Conservation (phyloP, 2,888 invertebrate genomes). For the Caenorhabditis uteleia region DNA sequence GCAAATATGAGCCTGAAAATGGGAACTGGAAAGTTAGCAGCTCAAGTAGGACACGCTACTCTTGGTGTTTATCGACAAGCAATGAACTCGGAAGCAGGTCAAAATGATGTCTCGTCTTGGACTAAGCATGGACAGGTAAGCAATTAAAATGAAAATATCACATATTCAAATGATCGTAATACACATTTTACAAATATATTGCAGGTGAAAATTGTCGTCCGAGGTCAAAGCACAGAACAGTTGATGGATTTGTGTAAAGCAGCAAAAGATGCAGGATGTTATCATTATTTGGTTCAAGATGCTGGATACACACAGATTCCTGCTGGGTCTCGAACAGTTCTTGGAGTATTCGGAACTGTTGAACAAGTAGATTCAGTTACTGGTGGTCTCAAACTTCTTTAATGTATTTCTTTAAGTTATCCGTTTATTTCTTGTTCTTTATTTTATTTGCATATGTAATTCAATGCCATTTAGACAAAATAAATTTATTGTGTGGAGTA, state of each 20-base stretch:
- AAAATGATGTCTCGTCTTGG: slow-evolving; percentile 41
- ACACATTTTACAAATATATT: background rate
- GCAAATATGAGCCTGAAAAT: slow-evolving; percentile 76
- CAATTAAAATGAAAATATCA: background rate
- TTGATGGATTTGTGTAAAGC: slow-evolving; percentile 71
- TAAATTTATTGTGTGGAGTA: too few species aligned
- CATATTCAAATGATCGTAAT: slow-evolving; percentile 10
- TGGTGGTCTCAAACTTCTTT: slow-evolving; percentile 71
- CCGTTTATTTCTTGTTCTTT: background rate
- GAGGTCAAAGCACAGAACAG: slow-evolving; percentile 72
- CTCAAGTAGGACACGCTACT: slow-evolving; percentile 76
- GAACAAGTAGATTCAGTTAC: slow-evolving; percentile 71
- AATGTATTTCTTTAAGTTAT: slow-evolving; percentile 6
- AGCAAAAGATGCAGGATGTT: slow-evolving; percentile 70
- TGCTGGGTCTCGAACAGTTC: slow-evolving; percentile 72
- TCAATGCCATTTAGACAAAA: too few species aligned
- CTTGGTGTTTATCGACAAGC: slow-evolving; percentile 74
- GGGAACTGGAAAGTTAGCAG: slow-evolving; percentile 76
- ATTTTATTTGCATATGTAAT: too few species aligned
- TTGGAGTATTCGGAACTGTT: slow-evolving; percentile 71
- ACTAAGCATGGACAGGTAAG: slow-evolving; percentile 29
- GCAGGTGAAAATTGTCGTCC: slow-evolving; percentile 63
- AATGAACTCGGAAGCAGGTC: slow-evolving; percentile 40
- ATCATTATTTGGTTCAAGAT: slow-evolving; percentile 73
- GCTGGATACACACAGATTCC: slow-evolving; percentile 74